Base-by-base conservation (phyloP, 2,797 vertebrate species). In the Acestrorhynchus altus region DNA sequence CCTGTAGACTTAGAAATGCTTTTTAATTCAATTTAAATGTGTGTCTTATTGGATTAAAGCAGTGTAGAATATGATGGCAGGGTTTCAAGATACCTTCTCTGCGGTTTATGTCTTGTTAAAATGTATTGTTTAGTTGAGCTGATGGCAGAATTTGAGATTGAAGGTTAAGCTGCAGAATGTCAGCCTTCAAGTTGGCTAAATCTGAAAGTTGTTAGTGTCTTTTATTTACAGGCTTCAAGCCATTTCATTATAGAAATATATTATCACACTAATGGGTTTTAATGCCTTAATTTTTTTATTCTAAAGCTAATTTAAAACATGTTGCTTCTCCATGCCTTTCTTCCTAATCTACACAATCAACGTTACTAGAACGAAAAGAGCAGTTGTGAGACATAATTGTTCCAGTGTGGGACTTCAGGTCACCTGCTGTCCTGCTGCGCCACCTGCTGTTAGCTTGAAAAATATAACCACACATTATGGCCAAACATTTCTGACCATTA, bases 361-460 rank as follows among this genome's bases (percentile, higher is more conserved):
- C 60, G 4, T 31, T 15, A 28, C 12, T 26, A 8, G 57, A 18
- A 31, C 20, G 5, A 18, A 16, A 18, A 39, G 1, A 61, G 1
- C 44, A 46, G 42, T 15, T 69, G 47, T 51, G 60, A 24, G n/a
- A 24, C 6, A 18, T 35, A 49, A 18, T 12, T 40, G 39, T 71
- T 70, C 31, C 54, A 57, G 57, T 60, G n/a, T 64, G 39, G 12
- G 20, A 31, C 49, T 44, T 31, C 11, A 22, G 31, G 18, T 54
- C 16, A 76, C 15, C 63, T 42, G 31, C 66, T 61, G 42, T 78
- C 59, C 72, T 83, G 35, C 61, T 66, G 66, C 72, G 31, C 67
- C 78, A 75, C 60, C 76, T 81, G 70, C n/a, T 78, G 76, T 65
- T 66, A 24, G 13, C 16, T 35, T 74, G 20, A 31, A 46, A 24